Percentiles rank a stretch among this genome's conserved stretches.
These are phyloP conservation scores for Bryconaethiops microstoma DNA, from an alignment of 2,797 vertebrate genomes.

Conservation along the genomic window DNA sequence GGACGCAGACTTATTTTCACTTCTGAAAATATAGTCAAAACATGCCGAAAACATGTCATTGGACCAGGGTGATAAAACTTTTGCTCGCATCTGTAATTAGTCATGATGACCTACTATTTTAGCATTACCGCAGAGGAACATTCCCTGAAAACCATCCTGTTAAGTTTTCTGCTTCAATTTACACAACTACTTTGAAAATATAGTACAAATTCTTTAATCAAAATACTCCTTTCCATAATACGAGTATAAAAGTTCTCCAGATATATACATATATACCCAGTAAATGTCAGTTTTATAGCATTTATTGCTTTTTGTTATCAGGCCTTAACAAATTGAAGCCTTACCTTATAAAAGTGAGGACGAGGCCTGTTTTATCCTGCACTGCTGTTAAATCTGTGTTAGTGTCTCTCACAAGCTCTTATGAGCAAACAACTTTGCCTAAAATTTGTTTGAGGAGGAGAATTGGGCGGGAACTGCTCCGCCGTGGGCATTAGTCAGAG, in stretches of 20 bases:
- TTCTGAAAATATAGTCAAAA: too few relatives aligned
- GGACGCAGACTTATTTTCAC: too few relatives aligned
- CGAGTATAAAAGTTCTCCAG: too few relatives aligned
- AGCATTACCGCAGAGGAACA: neutral
- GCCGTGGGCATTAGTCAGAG: conserved; percentile 38
- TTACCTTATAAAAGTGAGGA: conserved; percentile 47
- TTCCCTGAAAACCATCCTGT: neutral
- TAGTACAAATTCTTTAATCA: neutral
- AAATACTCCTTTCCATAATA: neutral
- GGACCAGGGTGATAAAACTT: too few relatives aligned
- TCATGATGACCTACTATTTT: too few relatives aligned
- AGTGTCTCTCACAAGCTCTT: conserved; percentile 70
- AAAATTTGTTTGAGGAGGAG: conserved; percentile 81
- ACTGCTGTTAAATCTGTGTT: conserved; percentile 68
- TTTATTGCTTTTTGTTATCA: too few relatives aligned
- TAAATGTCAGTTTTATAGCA: too few relatives aligned
- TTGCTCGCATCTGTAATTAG: too few relatives aligned
- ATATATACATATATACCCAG: too few relatives aligned
- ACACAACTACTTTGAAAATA: neutral
- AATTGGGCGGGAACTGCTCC: conserved; percentile 53
- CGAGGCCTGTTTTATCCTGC: conserved; percentile 49
- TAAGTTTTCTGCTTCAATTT: neutral
- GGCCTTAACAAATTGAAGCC: neutral
- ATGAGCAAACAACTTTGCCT: conserved; percentile 79
- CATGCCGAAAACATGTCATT: too few relatives aligned